phyloP scores from a whole-genome alignment of 2,888 invertebrate species.

The Pristionchus entomophagus region DNA sequence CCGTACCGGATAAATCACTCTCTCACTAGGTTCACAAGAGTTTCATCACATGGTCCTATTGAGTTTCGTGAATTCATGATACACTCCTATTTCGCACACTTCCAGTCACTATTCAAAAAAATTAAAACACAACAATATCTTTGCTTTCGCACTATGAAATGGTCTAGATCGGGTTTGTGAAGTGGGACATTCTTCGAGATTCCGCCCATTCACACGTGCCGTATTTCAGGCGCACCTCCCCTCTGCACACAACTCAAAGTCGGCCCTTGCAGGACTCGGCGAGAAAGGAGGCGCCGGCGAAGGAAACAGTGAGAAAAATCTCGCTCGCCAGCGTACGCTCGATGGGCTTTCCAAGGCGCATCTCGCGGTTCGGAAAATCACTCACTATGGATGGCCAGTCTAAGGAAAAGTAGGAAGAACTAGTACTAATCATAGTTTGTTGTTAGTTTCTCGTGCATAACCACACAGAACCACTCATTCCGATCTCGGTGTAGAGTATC shows the following conservation, averaged over 20 bases:
- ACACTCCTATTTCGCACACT: no score
- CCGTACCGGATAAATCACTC: constrained; percentile 10
- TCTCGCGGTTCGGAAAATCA: constrained; percentile 73
- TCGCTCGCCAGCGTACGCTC: constrained; percentile 73
- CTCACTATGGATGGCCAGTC: constrained; percentile 69
- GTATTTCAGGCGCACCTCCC: constrained; percentile 10
- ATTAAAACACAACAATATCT: not conserved
- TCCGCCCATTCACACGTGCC: no score
- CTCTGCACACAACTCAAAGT: constrained; percentile 29
- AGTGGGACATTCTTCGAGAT: no score
- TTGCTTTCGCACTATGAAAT: not conserved
- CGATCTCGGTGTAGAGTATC: not conserved
- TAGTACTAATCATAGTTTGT: not conserved
- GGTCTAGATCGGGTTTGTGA: no score
- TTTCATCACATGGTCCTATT: not conserved
- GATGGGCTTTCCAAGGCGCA: constrained; percentile 68
- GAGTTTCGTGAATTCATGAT: no score
- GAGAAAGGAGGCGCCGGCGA: constrained; percentile 38
- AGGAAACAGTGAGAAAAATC: constrained; percentile 67
- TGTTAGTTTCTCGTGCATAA: no score
- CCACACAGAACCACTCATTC: no score
- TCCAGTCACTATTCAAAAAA: not conserved
- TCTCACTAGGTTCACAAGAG: not conserved
- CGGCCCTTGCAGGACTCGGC: constrained; percentile 17
- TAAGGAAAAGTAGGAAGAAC: constrained; percentile 52